Conservation (phyloP, 2,113 vertebrate species). For the Mastomys coucha region DNA sequence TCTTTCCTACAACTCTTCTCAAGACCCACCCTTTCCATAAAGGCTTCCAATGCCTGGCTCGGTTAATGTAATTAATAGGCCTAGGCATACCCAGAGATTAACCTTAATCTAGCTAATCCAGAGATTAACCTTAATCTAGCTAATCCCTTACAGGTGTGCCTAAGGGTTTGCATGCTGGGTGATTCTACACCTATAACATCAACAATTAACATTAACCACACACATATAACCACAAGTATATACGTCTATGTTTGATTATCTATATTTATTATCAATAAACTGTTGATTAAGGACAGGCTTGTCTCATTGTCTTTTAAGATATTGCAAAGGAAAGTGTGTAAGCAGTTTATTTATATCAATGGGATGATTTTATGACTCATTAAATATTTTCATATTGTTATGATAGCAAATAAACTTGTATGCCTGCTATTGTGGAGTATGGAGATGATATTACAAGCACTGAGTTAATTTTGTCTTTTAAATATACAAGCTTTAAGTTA, state of each 20-base stretch:
- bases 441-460: not conserved
- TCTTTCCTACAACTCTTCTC: not conserved
- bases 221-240: not conserved
- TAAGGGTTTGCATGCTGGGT: not conserved
- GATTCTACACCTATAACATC: not conserved
- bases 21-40: not conserved
- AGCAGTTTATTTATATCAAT: slow-evolving; percentile 32
- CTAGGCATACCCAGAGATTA: not conserved
- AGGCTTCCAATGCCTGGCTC: not conserved
- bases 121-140: not conserved
- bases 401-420: not conserved
- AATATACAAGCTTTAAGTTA: not conserved
- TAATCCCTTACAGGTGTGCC: not conserved
- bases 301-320: not conserved
- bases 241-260: not conserved
- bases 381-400: slow-evolving; percentile 38
- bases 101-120: not conserved
- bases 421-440: not conserved
- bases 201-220: not conserved
- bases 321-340: not conserved
- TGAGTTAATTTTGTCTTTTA: slow-evolving; percentile 22
- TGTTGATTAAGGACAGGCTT: not conserved
- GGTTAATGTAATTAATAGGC: not conserved
- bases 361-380: not conserved
- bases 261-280: not conserved